Base-by-base conservation (phyloP, 2,113 vertebrate species). In the Serilophus lunatus region DNA sequence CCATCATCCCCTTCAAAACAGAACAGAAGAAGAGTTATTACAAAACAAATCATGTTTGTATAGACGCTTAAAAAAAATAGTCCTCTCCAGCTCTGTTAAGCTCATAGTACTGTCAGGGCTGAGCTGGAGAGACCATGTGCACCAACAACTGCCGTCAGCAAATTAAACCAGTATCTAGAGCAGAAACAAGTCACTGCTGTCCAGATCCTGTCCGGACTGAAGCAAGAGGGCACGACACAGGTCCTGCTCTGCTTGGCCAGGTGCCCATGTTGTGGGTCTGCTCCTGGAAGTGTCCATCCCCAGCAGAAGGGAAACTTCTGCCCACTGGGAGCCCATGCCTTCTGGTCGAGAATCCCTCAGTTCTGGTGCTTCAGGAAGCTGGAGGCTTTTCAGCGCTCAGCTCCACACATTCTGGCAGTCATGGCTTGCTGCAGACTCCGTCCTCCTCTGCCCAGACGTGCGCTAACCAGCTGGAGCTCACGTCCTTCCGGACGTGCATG, bases 41-140 rank as follows among this genome's bases (percentile, higher is more conserved):
- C 94, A 92, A 94, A 97, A 97, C 93, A 96, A 96, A 97, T 83
- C 86, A 66, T 92, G 93, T 97, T 97, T 96, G 92, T 91, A 95
- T 90, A 92, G 94, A 70, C 79, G 2, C 92, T 97, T 84, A 14
- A 68, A 92, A n/a, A 50, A 95, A 75, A 70, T 70, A 64, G 82
- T 69, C 76, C 72, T 96, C 90, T 95, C 63, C 75, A 85, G 72
- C 95, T 93, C 91, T 56, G 45, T 82, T 72, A 63, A 76, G 84
- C 77, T 95, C 81, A 23, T 80, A 25, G 74, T 95, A 23, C 82
- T 89, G 87, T 64, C 86, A 82, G 31, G 50, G 69, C 24, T 80
- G 84, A 74, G 36, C 90, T 72, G 31, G n/a, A 45, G 77, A 76
- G 45, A 72, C 92, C 82, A 51, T 63, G 84, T 80, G 90, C 87